Conservation (phyloP, 2,797 vertebrate species). For the Microtus obscurus region DNA sequence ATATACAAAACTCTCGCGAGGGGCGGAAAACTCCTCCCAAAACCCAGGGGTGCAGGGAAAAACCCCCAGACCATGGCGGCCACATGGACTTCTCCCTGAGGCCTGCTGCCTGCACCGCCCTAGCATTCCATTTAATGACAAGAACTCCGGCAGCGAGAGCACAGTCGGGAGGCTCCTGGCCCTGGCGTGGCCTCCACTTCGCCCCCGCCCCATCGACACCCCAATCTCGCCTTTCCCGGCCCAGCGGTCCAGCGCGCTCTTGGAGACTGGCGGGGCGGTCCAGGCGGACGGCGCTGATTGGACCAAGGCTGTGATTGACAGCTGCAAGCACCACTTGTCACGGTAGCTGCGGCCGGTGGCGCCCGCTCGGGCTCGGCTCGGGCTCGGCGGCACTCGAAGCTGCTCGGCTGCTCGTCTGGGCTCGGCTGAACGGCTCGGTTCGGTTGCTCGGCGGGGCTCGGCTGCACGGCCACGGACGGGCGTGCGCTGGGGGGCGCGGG, state of each 20-base stretch:
- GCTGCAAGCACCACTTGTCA: conserved; percentile 19
- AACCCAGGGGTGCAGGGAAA: neutral
- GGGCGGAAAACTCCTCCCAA: neutral
- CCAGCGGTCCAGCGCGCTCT: neutral
- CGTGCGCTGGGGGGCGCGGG: conserved; percentile 74
- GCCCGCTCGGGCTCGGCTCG: conserved; percentile 45
- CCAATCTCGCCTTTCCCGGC: neutral
- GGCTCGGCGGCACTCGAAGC: conserved; percentile 15
- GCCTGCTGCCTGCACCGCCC: neutral
- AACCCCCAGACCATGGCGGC: neutral
- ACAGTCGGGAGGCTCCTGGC: neutral
- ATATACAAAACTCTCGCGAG: neutral
- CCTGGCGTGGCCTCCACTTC: neutral
- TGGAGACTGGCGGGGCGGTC: neutral
- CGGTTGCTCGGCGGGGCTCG: conserved; percentile 26
- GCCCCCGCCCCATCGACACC: neutral
- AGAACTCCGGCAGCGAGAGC: neutral
- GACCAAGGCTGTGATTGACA: conserved; percentile 33
- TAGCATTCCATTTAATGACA: neutral
- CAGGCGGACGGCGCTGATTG: neutral
- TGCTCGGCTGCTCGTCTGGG: conserved; percentile 60
- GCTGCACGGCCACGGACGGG: conserved; percentile 71
- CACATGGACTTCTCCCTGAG: neutral
- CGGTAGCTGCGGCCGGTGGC: neutral
- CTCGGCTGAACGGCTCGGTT: conserved; percentile 45